Base-by-base conservation (phyloP, 2,113 vertebrate genomes). In the Percina caprodes region DNA sequence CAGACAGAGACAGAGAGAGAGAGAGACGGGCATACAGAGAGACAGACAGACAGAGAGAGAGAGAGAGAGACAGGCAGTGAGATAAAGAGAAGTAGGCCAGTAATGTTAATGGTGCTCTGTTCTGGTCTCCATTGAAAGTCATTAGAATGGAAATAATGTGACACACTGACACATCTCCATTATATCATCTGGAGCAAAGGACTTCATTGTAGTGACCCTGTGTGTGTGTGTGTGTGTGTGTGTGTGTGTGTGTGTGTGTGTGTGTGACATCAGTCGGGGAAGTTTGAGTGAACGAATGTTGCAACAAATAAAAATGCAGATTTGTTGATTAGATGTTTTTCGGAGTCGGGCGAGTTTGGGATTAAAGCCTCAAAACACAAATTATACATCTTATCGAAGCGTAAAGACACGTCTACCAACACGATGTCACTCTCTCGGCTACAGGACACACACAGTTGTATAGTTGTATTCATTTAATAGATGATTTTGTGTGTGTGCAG, bases 161-260 rank as follows among this genome's bases (percentile, higher is more conserved):
- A 87, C 88, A 87, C 89, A 73, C 88, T 89, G 88, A 92, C 90
- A 86, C 77, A 5, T 91, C 90, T 91, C 91, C 90, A 91, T 92
- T 89, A 87, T 89, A 62, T 85, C 76, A 80, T 82, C 62, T 56
- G 69, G 60, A 87, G 55, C 74, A 42, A 86, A 90, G 84, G 78
- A 16, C 66, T 51, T 68, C 90, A 86, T 91, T 92, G 89, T 91
- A 19, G 81, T 71, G 26, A 21, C 45, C 2, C 33, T 66, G 74
- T 61, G 80, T 70, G 79, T 71, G 77, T 67, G 77, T 78, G 78
- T 86, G 71, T 81, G 68, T 71, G 49, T 42, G 26, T 77, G 35
- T 54, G 59, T 42, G 30, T 52, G 51, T 70, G 51, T 48, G 35
- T 58, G 62, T 49, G 52, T 51, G 65, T 16, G 52, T 52, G 35